A percentile compares a stretch with the other conserved stretches of the same genome.
These are phyloP conservation scores for Heliconius eleuchia DNA, from an alignment of 1,140 invertebrate species.

Conservation along the genomic window DNA sequence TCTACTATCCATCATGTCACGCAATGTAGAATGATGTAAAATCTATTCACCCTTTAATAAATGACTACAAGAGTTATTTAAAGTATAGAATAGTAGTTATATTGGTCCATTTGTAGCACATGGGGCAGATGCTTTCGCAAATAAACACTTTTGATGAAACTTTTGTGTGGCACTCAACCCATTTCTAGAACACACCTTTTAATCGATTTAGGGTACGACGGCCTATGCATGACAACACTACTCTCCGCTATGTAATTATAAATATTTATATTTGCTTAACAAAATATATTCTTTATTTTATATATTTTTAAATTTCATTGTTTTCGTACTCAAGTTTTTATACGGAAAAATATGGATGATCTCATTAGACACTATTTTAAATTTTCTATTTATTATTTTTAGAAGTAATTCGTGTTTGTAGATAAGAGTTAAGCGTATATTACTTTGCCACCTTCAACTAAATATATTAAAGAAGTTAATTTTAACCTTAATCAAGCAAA, in stretches of 20 bases:
- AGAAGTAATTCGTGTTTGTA: too few species aligned
- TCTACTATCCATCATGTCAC: not conserved
- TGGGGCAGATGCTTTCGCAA: constrained; percentile 60
- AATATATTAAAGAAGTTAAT: too few species aligned
- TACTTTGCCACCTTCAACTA: too few species aligned
- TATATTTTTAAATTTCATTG: not conserved
- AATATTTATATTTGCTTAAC: not conserved
- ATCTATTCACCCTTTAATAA: constrained; percentile 17
- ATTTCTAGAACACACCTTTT: constrained; percentile 56
- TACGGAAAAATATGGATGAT: too few species aligned
- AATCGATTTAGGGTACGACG: constrained; percentile 40
- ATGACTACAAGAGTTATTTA: constrained; percentile 18
- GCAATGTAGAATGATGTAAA: not conserved
- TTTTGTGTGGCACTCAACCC: constrained; percentile 54
- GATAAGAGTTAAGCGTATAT: too few species aligned
- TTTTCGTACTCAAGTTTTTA: too few species aligned
- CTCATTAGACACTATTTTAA: too few species aligned
- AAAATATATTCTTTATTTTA: not conserved
- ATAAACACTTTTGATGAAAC: constrained; percentile 65
- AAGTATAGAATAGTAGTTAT: not conserved
- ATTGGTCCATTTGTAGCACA: constrained; percentile 27
- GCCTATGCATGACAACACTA: not conserved
- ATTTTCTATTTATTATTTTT: too few species aligned
- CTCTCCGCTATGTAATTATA: not conserved
- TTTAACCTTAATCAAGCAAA: too few species aligned